These are phyloP conservation scores for Notolabrus celidotus DNA, from an alignment of 2,797 vertebrate species.

Conservation along the genomic window DNA sequence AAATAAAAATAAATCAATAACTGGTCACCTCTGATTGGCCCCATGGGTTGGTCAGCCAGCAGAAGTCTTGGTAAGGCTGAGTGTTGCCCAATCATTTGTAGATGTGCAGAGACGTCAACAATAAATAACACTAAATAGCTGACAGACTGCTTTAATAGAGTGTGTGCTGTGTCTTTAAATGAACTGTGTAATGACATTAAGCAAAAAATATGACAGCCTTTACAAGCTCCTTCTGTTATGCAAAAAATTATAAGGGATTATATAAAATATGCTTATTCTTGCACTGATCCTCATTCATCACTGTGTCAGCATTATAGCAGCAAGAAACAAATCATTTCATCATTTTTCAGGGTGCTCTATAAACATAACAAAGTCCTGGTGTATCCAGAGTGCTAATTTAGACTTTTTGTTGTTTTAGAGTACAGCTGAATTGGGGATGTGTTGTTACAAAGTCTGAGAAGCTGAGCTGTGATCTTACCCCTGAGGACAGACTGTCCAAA, in stretches of 20 bases:
- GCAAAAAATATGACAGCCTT: background rate
- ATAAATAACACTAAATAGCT: constrained; percentile 1
- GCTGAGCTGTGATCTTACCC: constrained; percentile 39
- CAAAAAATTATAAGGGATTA: background rate
- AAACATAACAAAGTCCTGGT: constrained; percentile 6
- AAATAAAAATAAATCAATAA: background rate
- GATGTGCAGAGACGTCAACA: background rate
- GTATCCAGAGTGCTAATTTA: background rate
- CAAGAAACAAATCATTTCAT: background rate
- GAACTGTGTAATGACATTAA: background rate
- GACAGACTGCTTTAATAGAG: background rate
- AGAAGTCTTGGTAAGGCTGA: background rate
- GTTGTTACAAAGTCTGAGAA: constrained; percentile 27
- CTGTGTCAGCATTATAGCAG: background rate
- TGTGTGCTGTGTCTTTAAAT: background rate
- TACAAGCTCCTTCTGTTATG: background rate
- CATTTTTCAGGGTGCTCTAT: background rate
- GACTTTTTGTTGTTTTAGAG: constrained; percentile 23
- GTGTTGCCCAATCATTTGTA: background rate
- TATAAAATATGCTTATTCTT: background rate
- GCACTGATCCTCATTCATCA: constrained; percentile 1
- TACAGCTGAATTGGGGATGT: constrained; percentile 13
- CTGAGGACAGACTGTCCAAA: constrained; percentile 16
- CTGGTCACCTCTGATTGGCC: background rate
- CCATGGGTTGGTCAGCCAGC: background rate